A percentile compares a stretch with the other conserved stretches of the same genome.
phyloP scores from a whole-genome alignment of 2,888 invertebrate species.

The Macrophya alboannulata region DNA sequence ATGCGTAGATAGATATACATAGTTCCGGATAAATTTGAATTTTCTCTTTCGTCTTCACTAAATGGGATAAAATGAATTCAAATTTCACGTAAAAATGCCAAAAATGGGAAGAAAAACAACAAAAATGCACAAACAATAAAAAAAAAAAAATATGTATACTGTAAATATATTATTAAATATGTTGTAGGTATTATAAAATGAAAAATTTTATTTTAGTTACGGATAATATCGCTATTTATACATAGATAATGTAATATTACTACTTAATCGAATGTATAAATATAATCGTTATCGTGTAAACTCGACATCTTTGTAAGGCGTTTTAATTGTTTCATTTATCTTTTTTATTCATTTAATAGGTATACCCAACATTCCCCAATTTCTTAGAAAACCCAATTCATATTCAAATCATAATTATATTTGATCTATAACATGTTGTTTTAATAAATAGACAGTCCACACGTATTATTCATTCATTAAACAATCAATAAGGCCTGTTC shows the following conservation, averaged over 20 bases:
- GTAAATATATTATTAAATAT: background rate
- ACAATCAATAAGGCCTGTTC: too few species aligned
- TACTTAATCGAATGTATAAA: slow-evolving; percentile 23
- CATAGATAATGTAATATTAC: background rate
- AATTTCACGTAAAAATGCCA: background rate
- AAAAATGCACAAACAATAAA: background rate
- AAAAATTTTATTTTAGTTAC: slow-evolving; percentile 2
- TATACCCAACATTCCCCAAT: too few species aligned
- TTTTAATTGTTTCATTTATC: background rate
- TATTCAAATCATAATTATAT: too few species aligned
- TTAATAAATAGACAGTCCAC: too few species aligned
- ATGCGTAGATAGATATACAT: background rate
- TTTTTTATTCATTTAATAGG: background rate
- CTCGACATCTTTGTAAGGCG: background rate
- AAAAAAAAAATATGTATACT: background rate
- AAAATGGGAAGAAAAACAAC: background rate
- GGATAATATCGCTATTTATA: slow-evolving; percentile 17
- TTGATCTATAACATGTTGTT: too few species aligned
- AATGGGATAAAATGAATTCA: background rate
- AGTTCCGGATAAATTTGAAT: background rate
- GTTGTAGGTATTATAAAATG: slow-evolving; percentile 5
- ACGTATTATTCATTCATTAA: too few species aligned
- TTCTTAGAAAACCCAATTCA: too few species aligned
- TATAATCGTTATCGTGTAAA: slow-evolving; percentile 9
- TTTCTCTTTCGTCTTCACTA: background rate